Base-by-base conservation (phyloP, 2,797 vertebrate genomes). In the Hylomyscus alleni region DNA sequence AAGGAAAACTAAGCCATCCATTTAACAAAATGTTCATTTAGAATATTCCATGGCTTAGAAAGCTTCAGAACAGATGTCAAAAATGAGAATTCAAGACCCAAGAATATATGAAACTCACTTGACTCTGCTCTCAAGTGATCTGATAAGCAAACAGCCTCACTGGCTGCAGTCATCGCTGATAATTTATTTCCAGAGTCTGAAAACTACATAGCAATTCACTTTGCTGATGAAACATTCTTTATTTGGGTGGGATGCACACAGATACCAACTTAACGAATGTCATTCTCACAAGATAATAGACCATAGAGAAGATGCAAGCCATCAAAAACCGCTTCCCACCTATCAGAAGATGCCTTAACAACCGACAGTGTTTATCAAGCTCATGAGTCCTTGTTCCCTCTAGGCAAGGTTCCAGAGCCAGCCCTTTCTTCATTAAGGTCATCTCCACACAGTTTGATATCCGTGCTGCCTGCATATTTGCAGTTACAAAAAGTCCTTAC, bases 221-320 rank as follows among this genome's bases (percentile, higher is more conserved):
- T 81, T 92, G 96, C 94, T 89, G 96, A 93, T 88, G 97, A 95
- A 97, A 96, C 96, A 95, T 94, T 98, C 98, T 98, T 97, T 95
- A 96, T 96, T 93, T 97, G 97, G 97, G 97, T 91, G 97, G 94
- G 97, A 98, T 96, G 83, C 78, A 90, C 95, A 88, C 73, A 98
- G 91, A 94, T 92, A 94, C 77, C 94, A 97, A 98, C 95, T 97
- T 98, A 97, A 96, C 95, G 95, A 97, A 98, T 97, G 98, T 96
- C 98, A 97, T 98, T 98, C 95, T 97, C 98, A 97, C 80, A 73
- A 98, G 96, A 98, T 97, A 98, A 98, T 47, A 97, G 92, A 95
- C 96, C 96, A 93, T 96, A 95, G 96, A 97, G 97, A 98, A 98
- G 94, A 98, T 47, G 85, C 69, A 91, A 69, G 92, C 96, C 92